Percentiles rank a stretch among this genome's conserved stretches.
Conservation (phyloP, 2,888 invertebrate genomes). For the Osmoderma eremita region DNA sequence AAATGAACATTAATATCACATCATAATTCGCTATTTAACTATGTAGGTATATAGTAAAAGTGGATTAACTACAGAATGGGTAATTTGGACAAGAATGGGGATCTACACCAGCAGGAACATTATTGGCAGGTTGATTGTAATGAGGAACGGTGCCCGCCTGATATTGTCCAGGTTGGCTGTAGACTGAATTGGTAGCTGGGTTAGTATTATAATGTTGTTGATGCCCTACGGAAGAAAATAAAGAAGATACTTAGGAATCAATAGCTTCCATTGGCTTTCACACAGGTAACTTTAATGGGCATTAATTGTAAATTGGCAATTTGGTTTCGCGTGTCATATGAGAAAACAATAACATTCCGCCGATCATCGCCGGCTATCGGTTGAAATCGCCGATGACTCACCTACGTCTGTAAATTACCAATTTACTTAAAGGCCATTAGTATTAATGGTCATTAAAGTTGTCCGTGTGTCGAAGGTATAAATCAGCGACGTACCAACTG, state of each 20-base stretch:
- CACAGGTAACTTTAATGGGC: no score
- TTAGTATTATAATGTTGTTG: constrained; percentile 46
- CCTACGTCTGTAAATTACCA: background rate
- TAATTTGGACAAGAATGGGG: constrained; percentile 62
- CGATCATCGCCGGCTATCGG: no score
- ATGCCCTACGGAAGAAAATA: constrained; percentile 28
- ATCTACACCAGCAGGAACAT: constrained; percentile 62
- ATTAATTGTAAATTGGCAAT: no score
- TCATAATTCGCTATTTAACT: constrained; percentile 16
- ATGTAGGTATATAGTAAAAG: background rate
- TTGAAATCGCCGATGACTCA: no score
- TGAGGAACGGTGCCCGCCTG: constrained; percentile 46
- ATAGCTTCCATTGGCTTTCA: no score
- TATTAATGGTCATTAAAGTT: no score
- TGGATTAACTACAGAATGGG: constrained; percentile 61
- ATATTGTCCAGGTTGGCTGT: constrained; percentile 45
- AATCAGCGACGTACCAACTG: constrained; percentile 24
- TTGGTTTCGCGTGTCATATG: no score
- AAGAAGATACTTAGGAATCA: no score
- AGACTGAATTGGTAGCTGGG: constrained; percentile 41
- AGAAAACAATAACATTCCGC: no score
- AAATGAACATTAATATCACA: constrained; percentile 38
- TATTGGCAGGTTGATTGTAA: constrained; percentile 51
- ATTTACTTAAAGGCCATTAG: constrained; percentile 13
- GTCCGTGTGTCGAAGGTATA: no score